Evolutionary conservation across 2,888 invertebrate species (phyloP), one percentile per base, ranked within the genome.

Genomic region (Stegana nigrithorax): DNA sequence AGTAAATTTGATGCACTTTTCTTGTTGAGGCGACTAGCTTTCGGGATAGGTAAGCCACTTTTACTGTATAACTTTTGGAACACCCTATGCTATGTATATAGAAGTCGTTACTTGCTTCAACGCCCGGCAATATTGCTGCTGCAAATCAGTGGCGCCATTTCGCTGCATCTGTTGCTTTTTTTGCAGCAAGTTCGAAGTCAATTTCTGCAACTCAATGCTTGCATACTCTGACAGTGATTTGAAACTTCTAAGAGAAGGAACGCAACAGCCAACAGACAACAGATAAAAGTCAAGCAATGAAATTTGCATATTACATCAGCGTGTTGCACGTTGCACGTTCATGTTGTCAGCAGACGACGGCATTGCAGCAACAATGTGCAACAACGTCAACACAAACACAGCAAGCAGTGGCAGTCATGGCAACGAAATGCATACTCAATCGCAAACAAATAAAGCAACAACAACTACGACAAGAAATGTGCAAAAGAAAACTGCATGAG

Each of bases 271-370:
- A n/a, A n/a, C n/a, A n/a, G n/a, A n/a, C n/a, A n/a, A n/a, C n/a
- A n/a, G n/a, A n/a, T n/a, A n/a, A 67, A 69, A 57, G 59, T 50
- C 42, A 62, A 65, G 74, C 74, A 74, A 74, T 74, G 73, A 69
- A 67, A 76, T 78, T 76, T 75, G 73, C 75, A 76, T 76, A 78
- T 75, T 78, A 75, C 75, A 78, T 75, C 75, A 76, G 78, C 75
- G 75, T 78, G 75, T 76, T 75, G 78, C 75, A 75, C 75, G 75
- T 63, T 59, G 59, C 60, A 62, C 42, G 59, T 32, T 59, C 60
- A 62, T 51, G 59, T 32, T 59, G 50, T 36, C 21, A 21, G 53
- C 21, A 29, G 29, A 29, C 29, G n/a, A 32, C 32, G 36, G 55
- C 32, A 32, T 32, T 39, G 55, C n/a, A 51, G 44, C 55, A 51